Evolutionary conservation across 1,140 invertebrate species (phyloP).

Genomic region (Drosophila neocordata): DNA sequence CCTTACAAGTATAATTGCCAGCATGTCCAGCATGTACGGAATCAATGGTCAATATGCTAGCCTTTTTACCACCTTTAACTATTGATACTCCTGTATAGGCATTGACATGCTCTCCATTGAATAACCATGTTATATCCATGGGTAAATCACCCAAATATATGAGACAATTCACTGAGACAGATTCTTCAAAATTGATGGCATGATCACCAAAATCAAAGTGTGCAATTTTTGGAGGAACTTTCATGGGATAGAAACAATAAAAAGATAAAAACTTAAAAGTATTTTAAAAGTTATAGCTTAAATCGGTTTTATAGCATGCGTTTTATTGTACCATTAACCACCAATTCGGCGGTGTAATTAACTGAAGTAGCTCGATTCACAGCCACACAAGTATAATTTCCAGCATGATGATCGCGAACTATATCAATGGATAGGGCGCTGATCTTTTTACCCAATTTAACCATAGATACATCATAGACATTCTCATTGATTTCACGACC

Average conservation of each 20-base stretch:
- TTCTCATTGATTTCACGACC: constrained; percentile 84
- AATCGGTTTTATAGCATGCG: neutral
- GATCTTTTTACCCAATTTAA: constrained; percentile 79
- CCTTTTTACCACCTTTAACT: constrained; percentile 83
- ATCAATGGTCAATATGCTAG: constrained; percentile 90
- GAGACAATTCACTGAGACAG: constrained; percentile 89
- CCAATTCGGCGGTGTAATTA: constrained; percentile 87
- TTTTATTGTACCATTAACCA: constrained; percentile 85
- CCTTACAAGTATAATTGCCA: constrained; percentile 89
- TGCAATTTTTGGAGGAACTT: constrained; percentile 89
- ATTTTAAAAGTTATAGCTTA: neutral
- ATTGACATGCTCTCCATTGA: constrained; percentile 85
- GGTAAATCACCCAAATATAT: constrained; percentile 93
- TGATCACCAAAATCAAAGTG: constrained; percentile 87
- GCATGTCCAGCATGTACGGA: constrained; percentile 87
- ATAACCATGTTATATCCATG: constrained; percentile 90
- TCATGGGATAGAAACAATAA: constrained; percentile 16
- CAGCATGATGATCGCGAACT: constrained; percentile 86
- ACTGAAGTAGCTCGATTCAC: constrained; percentile 89
- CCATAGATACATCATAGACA: constrained; percentile 83
- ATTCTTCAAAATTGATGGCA: constrained; percentile 87
- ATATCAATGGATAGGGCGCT: constrained; percentile 87
- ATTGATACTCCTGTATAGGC: constrained; percentile 74
- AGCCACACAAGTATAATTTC: constrained; percentile 89
- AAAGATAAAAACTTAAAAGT: constrained; percentile 1